These are phyloP conservation scores for Ichneumoninae sp. DNA, from an alignment of 2,888 invertebrate genomes.

Conservation along the genomic window DNA sequence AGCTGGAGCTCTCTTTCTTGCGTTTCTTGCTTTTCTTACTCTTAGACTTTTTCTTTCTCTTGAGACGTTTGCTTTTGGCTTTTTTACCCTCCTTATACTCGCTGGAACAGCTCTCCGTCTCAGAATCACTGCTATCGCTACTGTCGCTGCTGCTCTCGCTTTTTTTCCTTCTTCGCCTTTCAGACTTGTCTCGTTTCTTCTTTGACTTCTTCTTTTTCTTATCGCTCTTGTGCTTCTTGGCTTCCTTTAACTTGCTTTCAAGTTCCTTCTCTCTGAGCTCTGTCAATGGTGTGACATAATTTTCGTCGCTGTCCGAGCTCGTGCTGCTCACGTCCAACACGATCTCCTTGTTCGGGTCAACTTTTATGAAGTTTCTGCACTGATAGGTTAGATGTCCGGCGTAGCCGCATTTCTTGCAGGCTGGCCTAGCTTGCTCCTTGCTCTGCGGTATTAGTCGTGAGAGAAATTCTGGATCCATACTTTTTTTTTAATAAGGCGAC, in stretches of 20 bases:
- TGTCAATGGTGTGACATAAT: conserved; percentile 93
- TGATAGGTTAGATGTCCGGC: conserved; percentile 98
- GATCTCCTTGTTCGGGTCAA: conserved; percentile 96
- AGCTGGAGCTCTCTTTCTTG: conserved; percentile 73
- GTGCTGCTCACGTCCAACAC: conserved; percentile 97
- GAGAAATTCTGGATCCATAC: conserved; percentile 84
- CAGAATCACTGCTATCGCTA: conserved; percentile 1
- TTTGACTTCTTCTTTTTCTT: conserved; percentile 84
- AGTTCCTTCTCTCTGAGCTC: conserved; percentile 92
- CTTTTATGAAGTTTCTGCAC: conserved; percentile 97
- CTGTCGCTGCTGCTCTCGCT: conserved; percentile 56
- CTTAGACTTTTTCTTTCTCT: conserved; percentile 75
- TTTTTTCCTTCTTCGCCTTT: conserved; percentile 68
- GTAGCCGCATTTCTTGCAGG: conserved; percentile 98
- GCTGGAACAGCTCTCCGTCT: conserved; percentile 8
- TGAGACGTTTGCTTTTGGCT: conserved; percentile 66
- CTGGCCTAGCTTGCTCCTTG: conserved; percentile 92
- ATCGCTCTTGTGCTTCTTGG: conserved; percentile 87
- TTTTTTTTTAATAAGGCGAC: conserved; percentile 26
- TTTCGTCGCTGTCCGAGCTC: conserved; percentile 94
- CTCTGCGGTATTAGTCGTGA: conserved; percentile 87
- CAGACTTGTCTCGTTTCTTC: conserved; percentile 80
- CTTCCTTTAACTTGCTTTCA: conserved; percentile 88
- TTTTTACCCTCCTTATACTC: conserved; percentile 69
- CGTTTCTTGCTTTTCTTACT: conserved; percentile 83